These are phyloP conservation scores for Dorcus hopei DNA, from an alignment of 2,888 invertebrate genomes.

Conservation along the genomic window DNA sequence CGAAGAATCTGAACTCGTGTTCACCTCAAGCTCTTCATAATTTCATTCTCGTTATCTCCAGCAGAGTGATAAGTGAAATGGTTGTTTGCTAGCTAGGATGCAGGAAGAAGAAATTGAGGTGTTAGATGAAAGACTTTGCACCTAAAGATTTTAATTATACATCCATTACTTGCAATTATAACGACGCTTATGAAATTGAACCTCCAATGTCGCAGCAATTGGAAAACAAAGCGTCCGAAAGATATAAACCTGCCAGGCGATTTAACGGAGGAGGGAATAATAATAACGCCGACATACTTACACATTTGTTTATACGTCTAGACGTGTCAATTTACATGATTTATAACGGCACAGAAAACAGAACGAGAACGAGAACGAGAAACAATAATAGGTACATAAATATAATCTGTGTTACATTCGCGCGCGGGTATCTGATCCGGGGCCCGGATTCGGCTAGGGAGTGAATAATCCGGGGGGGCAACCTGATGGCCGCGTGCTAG, in stretches of 20 bases:
- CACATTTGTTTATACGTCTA: constrained; percentile 25
- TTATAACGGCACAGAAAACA: constrained; percentile 21
- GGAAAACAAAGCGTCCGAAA: too few species aligned
- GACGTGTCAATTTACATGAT: constrained; percentile 29
- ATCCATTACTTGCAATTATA: too few species aligned
- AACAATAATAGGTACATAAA: constrained; percentile 22
- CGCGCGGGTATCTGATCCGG: not conserved
- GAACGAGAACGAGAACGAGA: constrained; percentile 8
- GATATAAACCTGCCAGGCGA: too few species aligned
- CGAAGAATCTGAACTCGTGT: constrained; percentile 7
- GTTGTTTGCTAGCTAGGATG: too few species aligned
- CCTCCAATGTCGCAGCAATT: too few species aligned
- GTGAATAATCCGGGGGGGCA: not conserved
- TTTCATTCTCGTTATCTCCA: too few species aligned
- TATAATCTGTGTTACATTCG: constrained; percentile 8
- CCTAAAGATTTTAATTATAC: too few species aligned
- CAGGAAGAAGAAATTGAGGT: too few species aligned
- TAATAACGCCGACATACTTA: not conserved
- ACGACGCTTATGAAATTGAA: too few species aligned
- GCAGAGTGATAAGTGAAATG: too few species aligned
- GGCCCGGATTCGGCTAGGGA: not conserved
- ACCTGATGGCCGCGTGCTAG: constrained; percentile 22
- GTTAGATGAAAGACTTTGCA: too few species aligned
- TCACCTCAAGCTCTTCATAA: constrained; percentile 3
- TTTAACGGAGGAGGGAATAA: too few species aligned